Conservation (phyloP, 2,113 vertebrate species). For the western clawed frog (Xenopus tropicalis) region DNA sequence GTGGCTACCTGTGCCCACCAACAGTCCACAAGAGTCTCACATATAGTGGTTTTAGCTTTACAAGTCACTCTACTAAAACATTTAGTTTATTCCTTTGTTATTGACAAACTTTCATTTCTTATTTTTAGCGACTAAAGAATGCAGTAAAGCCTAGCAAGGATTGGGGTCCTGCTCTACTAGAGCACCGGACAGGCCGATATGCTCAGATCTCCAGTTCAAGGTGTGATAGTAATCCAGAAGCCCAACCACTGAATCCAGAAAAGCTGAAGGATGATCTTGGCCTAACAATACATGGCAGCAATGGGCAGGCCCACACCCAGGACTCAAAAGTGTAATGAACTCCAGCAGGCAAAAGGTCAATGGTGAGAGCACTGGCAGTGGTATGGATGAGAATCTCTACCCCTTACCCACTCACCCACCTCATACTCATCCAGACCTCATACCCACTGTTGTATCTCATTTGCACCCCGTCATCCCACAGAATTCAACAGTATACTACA, state of each 20-base stretch:
- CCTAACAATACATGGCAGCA: slow-evolving; percentile 82
- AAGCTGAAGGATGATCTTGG: slow-evolving; percentile 76
- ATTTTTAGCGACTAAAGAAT: slow-evolving; percentile 84
- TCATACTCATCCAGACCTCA: slow-evolving; percentile 26
- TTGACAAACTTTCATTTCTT: no score
- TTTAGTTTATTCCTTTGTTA: no score
- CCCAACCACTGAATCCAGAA: slow-evolving; percentile 77
- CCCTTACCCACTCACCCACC: slow-evolving; percentile 10
- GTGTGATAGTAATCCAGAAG: slow-evolving; percentile 75
- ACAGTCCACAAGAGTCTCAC: no score
- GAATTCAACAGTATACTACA: slow-evolving; percentile 18
- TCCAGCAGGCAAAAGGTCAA: neutral
- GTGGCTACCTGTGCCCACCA: no score
- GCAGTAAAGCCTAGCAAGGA: slow-evolving; percentile 80
- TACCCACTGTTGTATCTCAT: slow-evolving; percentile 11
- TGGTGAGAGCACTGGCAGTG: slow-evolving; percentile 7
- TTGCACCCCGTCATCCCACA: slow-evolving; percentile 25
- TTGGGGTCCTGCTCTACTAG: slow-evolving; percentile 88
- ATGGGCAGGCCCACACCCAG: slow-evolving; percentile 87
- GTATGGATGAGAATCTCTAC: slow-evolving; percentile 26
- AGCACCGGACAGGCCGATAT: slow-evolving; percentile 91
- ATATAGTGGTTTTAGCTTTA: no score
- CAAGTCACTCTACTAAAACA: no score
- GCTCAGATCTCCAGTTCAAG: slow-evolving; percentile 62
- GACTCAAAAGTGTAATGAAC: slow-evolving; percentile 76